Conservation (phyloP, 2,888 invertebrate genomes). For the Diadegma fenestrale region DNA sequence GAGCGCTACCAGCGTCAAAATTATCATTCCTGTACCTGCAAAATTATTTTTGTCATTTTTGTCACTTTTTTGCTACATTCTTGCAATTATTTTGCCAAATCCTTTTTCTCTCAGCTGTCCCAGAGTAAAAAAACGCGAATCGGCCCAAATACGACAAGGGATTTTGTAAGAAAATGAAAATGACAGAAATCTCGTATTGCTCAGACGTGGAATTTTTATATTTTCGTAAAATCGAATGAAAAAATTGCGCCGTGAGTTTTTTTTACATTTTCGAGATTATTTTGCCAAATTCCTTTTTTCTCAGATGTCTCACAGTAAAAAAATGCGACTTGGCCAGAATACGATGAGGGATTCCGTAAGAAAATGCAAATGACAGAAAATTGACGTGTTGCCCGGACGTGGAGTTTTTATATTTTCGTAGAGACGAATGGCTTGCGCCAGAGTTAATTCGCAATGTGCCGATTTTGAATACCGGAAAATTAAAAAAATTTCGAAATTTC, state of each 20-base stretch:
- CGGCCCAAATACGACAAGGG: too few relatives aligned
- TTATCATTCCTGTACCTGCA: slow-evolving; percentile 49
- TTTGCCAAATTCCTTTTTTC: not conserved
- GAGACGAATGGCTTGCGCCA: too few relatives aligned
- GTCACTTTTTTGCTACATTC: not conserved
- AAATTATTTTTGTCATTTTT: not conserved
- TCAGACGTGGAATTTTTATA: too few relatives aligned
- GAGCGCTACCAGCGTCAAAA: slow-evolving; percentile 44
- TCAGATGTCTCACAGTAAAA: not conserved
- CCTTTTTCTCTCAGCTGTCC: not conserved
- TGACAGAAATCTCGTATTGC: too few relatives aligned
- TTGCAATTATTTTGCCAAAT: not conserved
- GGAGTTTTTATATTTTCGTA: too few relatives aligned
- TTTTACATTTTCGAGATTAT: not conserved
- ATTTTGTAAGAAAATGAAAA: too few relatives aligned
- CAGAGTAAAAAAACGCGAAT: not conserved
- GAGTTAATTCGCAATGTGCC: not conserved
- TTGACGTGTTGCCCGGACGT: too few relatives aligned
- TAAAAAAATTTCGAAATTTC: not conserved
- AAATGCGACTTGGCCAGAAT: not conserved
- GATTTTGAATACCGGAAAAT: not conserved
- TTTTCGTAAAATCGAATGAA: too few relatives aligned
- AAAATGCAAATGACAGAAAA: too few relatives aligned
- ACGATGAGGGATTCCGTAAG: too few relatives aligned
- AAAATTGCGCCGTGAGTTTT: too few relatives aligned